Evolutionary conservation across 2,888 invertebrate species (phyloP).

Genomic region (Mythimna ferrago): DNA sequence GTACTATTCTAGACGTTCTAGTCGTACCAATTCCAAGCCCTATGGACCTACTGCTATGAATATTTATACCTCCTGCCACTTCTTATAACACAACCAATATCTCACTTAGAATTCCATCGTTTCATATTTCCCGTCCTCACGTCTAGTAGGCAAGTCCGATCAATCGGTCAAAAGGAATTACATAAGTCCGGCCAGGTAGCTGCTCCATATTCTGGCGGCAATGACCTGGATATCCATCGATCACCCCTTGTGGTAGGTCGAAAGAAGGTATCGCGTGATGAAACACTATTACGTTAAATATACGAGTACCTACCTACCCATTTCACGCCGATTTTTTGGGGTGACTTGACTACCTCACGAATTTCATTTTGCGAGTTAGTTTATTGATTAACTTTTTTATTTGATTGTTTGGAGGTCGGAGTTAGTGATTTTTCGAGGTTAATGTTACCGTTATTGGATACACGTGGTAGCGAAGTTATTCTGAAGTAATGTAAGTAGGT

Average conservation of each 20-base stretch:
- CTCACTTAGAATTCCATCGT: constrained; percentile 2
- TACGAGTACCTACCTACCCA: constrained; percentile 10
- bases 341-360: constrained; percentile 22
- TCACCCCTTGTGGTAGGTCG: constrained; percentile 80
- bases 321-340: constrained; percentile 32
- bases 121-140: constrained; percentile 29
- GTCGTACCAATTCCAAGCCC: not conserved
- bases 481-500: not conserved
- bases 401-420: constrained; percentile 20
- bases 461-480: constrained; percentile 14
- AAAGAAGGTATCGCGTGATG: constrained; percentile 69
- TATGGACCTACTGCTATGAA: not conserved
- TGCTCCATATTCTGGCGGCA: constrained; percentile 64
- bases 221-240: constrained; percentile 79
- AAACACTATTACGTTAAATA: constrained; percentile 38
- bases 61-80: constrained; percentile 29
- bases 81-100: constrained; percentile 26
- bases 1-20: not conserved
- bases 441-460: not conserved
- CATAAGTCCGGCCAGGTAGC: constrained; percentile 35
- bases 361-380: constrained; percentile 27
- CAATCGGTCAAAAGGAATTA: constrained; percentile 57
- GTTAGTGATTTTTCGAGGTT: constrained; percentile 20
- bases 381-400: constrained; percentile 54
- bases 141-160: constrained; percentile 31